These are phyloP conservation scores for Muscicapa adusta DNA, from an alignment of 2,113 vertebrate genomes.

Conservation along the genomic window DNA sequence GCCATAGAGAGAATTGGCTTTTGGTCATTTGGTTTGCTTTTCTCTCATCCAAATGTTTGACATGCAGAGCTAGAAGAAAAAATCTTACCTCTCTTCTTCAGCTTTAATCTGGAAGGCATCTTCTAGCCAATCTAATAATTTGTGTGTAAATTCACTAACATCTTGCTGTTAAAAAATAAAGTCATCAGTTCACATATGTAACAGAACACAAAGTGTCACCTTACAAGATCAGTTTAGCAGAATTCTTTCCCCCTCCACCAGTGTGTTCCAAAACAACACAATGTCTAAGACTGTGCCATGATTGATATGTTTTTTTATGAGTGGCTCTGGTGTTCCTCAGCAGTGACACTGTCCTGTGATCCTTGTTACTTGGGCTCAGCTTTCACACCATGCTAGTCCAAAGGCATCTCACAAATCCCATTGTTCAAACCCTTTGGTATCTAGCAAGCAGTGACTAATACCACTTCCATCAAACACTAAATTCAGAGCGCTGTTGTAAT, in stretches of 20 bases:
- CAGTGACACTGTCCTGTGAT: not conserved
- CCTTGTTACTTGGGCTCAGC: not conserved
- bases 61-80: not conserved
- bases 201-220: not conserved
- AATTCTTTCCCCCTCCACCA: not conserved
- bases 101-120: conserved; percentile 97
- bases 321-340: not conserved
- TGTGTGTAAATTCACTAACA: conserved; percentile 98
- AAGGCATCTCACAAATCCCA: conserved; percentile 12
- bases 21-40: not conserved
- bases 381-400: not conserved
- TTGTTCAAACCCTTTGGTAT: conserved; percentile 31
- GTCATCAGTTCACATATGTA: not conserved
- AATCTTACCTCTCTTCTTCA: conserved; percentile 86
- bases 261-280: not conserved
- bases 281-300: not conserved
- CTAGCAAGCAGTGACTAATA: not conserved
- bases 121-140: conserved; percentile 96
- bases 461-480: not conserved
- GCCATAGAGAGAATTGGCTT: not conserved
- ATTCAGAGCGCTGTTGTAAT: not conserved
- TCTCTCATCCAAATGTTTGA: not conserved
- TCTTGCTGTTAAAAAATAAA: conserved; percentile 85
- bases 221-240: not conserved
- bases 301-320: not conserved